Percentiles rank a stretch among this genome's conserved stretches.
phyloP scores from a whole-genome alignment of 1,140 invertebrate species.

The Drosophila tsacasi region DNA sequence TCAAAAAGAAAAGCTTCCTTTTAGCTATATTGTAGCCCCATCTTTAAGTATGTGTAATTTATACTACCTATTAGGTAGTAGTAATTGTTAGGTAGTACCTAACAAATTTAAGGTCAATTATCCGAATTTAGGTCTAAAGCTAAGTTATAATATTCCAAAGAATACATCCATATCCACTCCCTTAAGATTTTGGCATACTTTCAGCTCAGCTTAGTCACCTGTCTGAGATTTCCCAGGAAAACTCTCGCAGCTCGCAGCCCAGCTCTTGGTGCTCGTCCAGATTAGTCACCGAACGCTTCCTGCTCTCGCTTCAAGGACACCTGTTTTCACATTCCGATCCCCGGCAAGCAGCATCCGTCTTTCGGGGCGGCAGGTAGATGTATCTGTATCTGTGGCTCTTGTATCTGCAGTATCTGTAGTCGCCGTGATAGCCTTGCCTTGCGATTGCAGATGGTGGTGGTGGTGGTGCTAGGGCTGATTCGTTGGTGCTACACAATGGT shows the following conservation, averaged over 20 bases:
- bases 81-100: too few species aligned
- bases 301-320: conserved; percentile 62
- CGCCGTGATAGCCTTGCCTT: conserved; percentile 36
- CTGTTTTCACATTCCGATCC: conserved; percentile 79
- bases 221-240: conserved; percentile 11
- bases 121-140: background rate
- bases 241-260: background rate
- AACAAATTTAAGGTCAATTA: too few species aligned
- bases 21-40: rapidly evolving
- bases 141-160: background rate
- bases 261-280: background rate
- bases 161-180: background rate
- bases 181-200: conserved; percentile 1
- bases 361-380: conserved; percentile 47
- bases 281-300: conserved; percentile 33
- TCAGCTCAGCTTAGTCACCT: conserved; percentile 4
- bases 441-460: conserved; percentile 51
- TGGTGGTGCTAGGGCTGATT: conserved; percentile 43
- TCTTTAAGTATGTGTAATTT: background rate
- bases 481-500: conserved; percentile 41
- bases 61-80: too few species aligned
- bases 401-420: conserved; percentile 3
- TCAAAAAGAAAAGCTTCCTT: background rate
- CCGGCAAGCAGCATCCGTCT: conserved; percentile 62
- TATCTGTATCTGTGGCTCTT: conserved; percentile 11